Evolutionary conservation across 1,140 invertebrate genomes (phyloP).

Genomic region (Microplitis mediator): DNA sequence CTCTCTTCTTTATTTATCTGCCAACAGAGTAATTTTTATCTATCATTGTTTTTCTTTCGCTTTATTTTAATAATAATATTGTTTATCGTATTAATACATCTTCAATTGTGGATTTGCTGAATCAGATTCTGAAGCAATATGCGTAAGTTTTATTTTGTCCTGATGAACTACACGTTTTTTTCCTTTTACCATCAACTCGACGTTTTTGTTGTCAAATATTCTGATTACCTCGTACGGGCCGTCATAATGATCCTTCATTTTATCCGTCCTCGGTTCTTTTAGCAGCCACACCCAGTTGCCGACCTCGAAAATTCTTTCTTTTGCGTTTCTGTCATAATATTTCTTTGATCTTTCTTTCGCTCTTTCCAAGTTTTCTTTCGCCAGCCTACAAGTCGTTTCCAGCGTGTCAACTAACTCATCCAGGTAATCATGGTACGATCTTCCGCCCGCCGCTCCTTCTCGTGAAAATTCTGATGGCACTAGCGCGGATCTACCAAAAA

Average conservation of each 20-base stretch:
- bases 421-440: no score
- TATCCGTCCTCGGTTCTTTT: neutral
- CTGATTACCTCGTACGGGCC: neutral
- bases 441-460: no score
- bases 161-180: neutral
- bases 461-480: no score
- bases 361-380: neutral
- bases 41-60: no score
- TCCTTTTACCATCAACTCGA: neutral
- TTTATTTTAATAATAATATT: no score
- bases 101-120: no score
- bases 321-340: conserved; percentile 4
- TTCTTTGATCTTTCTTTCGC: neutral
- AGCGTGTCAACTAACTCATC: neutral
- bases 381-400: neutral
- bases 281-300: conserved; percentile 1
- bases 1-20: no score
- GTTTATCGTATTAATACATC: no score
- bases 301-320: neutral
- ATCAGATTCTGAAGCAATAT: no score
- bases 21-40: no score
- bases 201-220: neutral
- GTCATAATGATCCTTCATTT: conserved; percentile 3
- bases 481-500: no score
- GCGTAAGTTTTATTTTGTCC: neutral